Percentiles rank a stretch among this genome's conserved stretches.
Conservation (phyloP, 1,140 invertebrate species). For the Cryptotermes secundus region DNA sequence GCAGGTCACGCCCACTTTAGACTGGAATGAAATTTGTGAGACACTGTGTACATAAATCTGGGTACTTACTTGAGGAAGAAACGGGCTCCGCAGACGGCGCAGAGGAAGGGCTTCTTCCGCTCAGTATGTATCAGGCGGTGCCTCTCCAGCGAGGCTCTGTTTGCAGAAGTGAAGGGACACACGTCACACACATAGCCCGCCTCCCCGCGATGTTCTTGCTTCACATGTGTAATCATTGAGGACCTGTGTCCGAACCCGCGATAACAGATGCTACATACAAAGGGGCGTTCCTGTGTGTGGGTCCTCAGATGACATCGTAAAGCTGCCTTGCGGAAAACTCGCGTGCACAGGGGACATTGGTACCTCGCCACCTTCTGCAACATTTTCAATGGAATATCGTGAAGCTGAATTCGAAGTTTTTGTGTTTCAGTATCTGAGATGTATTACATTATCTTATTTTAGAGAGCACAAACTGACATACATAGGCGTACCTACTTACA, state of each 20-base stretch:
- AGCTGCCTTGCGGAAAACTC: constrained; percentile 66
- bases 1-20: too few relatives aligned
- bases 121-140: constrained; percentile 30
- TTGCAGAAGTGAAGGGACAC: constrained; percentile 22
- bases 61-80: constrained; percentile 63
- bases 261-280: constrained; percentile 59
- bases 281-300: constrained; percentile 79
- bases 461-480: too few relatives aligned
- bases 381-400: too few relatives aligned
- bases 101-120: constrained; percentile 48
- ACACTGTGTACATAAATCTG: too few relatives aligned
- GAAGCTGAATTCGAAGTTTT: too few relatives aligned
- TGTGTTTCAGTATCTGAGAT: too few relatives aligned
- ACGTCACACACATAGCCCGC: neutral
- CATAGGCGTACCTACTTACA: too few relatives aligned
- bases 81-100: constrained; percentile 59
- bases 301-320: constrained; percentile 67
- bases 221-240: constrained; percentile 51
- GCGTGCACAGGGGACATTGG: constrained; percentile 64
- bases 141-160: constrained; percentile 18
- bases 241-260: constrained; percentile 56
- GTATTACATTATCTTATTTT: too few relatives aligned
- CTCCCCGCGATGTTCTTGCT: constrained; percentile 47
- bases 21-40: too few relatives aligned
- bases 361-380: constrained; percentile 1